A percentile compares a stretch with the other conserved stretches of the same genome.
Conservation (phyloP, 2,888 invertebrate genomes). For the Scrobipalpa atriplicella region DNA sequence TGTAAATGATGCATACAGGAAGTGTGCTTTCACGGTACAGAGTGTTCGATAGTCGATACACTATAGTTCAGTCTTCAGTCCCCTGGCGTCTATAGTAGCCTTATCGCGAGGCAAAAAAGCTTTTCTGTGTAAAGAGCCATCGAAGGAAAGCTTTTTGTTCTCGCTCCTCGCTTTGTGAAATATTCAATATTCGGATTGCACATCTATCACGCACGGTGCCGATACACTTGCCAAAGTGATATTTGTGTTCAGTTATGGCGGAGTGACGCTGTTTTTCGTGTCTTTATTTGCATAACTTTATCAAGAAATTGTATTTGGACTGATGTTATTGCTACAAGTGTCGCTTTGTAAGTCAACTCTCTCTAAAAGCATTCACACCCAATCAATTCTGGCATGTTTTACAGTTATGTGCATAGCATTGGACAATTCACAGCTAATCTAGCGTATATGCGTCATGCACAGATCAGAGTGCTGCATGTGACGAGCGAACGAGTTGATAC, state of each 20-base stretch:
- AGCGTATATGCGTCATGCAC: conserved; percentile 34
- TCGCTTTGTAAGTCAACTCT: background rate
- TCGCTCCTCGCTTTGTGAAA: conserved; percentile 35
- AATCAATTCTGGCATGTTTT: conserved; percentile 5
- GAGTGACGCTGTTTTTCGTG: background rate
- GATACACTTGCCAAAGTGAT: conserved; percentile 17
- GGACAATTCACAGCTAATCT: conserved; percentile 40
- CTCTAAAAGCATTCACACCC: background rate
- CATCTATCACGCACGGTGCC: conserved; percentile 31
- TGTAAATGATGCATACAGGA: conserved; percentile 14
- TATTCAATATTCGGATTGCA: conserved; percentile 33
- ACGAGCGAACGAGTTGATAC: background rate
- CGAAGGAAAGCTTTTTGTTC: conserved; percentile 74
- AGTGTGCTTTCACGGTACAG: conserved; percentile 39
- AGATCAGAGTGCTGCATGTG: conserved; percentile 22
- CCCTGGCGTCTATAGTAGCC: conserved; percentile 51
- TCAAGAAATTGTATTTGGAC: background rate
- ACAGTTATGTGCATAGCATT: conserved; percentile 23
- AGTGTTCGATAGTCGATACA: conserved; percentile 45
- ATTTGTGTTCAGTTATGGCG: conserved; percentile 11
- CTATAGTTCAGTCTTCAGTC: conserved; percentile 50
- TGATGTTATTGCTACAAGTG: background rate
- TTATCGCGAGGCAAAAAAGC: conserved; percentile 77
- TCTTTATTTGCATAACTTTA: background rate
- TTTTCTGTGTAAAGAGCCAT: conserved; percentile 77